These are phyloP conservation scores for Geotrypetes seraphini DNA, from an alignment of 2,797 vertebrate species.

Conservation along the genomic window DNA sequence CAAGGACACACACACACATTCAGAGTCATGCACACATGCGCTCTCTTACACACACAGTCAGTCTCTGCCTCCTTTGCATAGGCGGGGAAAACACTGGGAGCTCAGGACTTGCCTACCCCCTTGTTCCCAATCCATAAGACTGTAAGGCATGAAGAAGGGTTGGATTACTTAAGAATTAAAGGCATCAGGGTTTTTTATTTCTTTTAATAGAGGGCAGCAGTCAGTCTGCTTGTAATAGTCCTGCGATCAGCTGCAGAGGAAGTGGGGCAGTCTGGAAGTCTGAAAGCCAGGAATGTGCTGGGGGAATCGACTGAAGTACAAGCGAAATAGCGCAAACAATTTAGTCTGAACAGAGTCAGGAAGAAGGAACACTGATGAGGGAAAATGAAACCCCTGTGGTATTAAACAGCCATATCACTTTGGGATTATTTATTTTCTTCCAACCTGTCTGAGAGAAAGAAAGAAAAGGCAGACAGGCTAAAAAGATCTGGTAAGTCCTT, in stretches of 20 bases:
- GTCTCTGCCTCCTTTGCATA: too few species aligned
- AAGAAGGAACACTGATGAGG: constrained; percentile 1
- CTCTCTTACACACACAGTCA: too few species aligned
- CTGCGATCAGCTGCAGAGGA: constrained; percentile 32
- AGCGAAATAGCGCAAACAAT: not conserved
- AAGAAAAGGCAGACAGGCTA: too few species aligned
- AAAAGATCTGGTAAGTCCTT: too few species aligned
- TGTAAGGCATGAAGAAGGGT: constrained; percentile 3
- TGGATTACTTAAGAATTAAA: constrained; percentile 34
- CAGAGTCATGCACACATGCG: too few species aligned
- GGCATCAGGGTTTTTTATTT: not conserved
- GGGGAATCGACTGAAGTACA: not conserved
- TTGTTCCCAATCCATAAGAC: not conserved
- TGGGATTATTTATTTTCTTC: constrained; percentile 39
- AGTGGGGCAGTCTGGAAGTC: constrained; percentile 4
- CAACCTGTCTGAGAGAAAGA: too few species aligned
- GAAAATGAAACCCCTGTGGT: not conserved
- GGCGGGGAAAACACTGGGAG: constrained; percentile 26
- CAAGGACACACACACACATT: too few species aligned
- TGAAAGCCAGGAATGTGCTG: constrained; percentile 25
- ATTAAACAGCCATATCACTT: not conserved
- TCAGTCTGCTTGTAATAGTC: constrained; percentile 22
- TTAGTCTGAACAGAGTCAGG: constrained; percentile 15
- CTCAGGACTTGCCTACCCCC: constrained; percentile 22
- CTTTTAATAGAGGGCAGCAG: constrained; percentile 26